phyloP scores from a whole-genome alignment of 2,113 vertebrate species.

The Passer domesticus region DNA sequence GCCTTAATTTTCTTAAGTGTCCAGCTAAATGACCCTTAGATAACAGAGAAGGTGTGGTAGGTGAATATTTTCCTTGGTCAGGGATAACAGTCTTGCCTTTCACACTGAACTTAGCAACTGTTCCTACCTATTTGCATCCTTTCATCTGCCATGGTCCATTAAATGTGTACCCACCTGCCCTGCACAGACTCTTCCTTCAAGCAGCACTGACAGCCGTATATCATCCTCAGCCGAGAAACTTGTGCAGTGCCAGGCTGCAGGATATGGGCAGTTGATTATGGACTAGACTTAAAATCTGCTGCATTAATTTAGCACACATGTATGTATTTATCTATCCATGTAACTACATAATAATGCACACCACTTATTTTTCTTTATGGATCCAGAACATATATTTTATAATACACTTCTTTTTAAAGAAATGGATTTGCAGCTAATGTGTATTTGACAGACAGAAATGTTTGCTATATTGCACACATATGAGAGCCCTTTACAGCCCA shows the following conservation, averaged over 20 bases:
- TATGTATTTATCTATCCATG: not conserved
- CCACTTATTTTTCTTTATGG: not conserved
- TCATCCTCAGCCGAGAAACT: not conserved
- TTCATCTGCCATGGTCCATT: not conserved
- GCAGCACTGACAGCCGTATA: not conserved
- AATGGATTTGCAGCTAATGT: not conserved
- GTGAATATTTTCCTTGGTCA: not conserved
- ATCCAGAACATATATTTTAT: not conserved
- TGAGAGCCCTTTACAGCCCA: not conserved
- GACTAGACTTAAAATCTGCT: not conserved
- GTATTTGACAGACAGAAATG: not conserved
- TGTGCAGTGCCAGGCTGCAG: not conserved
- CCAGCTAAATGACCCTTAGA: not conserved
- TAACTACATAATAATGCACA: not conserved
- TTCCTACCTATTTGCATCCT: not conserved
- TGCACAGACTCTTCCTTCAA: not conserved
- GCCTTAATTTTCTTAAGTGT: slow-evolving; percentile 30
- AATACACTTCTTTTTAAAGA: not conserved
- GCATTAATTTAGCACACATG: not conserved
- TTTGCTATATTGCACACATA: not conserved
- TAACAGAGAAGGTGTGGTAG: not conserved
- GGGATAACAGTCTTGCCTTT: not conserved
- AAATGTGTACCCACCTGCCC: not conserved
- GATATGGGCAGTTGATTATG: not conserved
- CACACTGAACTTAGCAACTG: not conserved